phyloP scores from a whole-genome alignment of 2,797 vertebrate genomes.

The Tadarida brasiliensis region DNA sequence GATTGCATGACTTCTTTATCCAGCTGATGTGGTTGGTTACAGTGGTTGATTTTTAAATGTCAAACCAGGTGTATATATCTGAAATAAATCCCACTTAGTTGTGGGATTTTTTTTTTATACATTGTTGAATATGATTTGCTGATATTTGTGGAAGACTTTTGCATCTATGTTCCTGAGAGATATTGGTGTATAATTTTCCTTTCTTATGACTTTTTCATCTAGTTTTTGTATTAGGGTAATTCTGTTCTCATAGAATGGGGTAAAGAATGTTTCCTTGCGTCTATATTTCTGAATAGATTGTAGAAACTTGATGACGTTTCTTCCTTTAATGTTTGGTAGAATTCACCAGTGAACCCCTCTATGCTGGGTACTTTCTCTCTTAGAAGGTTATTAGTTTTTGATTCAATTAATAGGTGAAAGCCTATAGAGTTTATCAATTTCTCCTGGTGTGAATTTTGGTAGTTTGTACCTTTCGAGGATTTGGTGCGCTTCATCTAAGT shows the following conservation, averaged over 20 bases:
- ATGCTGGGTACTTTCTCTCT: background rate
- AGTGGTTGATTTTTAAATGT: background rate
- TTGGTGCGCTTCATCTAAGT: background rate
- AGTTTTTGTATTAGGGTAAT: background rate
- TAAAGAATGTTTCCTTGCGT: background rate
- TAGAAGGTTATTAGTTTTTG: background rate
- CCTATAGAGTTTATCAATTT: background rate
- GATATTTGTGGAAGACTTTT: slow-evolving; percentile 47
- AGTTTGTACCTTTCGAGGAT: background rate
- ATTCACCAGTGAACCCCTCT: background rate
- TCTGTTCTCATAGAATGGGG: background rate
- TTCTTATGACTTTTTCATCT: background rate
- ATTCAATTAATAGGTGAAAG: background rate
- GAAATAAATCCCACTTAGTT: background rate
- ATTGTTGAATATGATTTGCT: background rate
- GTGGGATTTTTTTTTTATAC: background rate
- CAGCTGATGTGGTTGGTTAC: background rate
- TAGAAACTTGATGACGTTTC: background rate
- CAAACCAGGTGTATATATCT: background rate
- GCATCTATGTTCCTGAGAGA: background rate
- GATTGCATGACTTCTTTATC: background rate
- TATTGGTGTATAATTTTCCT: background rate
- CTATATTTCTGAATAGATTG: background rate
- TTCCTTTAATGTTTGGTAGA: background rate
- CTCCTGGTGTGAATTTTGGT: background rate